Evolutionary conservation across 2,113 vertebrate species (phyloP).

Genomic region (Zosterops pallidus): DNA sequence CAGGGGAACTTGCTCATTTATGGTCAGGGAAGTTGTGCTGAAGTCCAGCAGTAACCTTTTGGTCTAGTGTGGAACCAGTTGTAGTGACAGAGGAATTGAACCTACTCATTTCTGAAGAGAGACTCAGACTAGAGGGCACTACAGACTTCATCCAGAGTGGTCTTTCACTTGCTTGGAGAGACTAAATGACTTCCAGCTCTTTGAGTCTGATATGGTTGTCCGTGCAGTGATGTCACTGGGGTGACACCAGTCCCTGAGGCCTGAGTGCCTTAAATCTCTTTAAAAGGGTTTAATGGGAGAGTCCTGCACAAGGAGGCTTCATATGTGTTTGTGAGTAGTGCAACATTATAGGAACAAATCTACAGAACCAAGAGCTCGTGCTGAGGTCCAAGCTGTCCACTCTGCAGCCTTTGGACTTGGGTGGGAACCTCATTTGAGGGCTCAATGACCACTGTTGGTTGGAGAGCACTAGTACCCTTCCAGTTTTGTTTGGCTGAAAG

Average conservation of each 20-base stretch:
- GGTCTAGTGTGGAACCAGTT: not conserved
- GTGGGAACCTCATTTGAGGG: not conserved
- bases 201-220: not conserved
- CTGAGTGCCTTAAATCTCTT: not conserved
- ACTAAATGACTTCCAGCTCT: not conserved
- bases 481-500: not conserved
- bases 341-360: not conserved
- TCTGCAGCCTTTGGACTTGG: not conserved
- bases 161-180: not conserved
- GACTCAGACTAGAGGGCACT: not conserved
- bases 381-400: no score
- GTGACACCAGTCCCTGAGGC: fast-evolving
- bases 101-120: not conserved
- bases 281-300: not conserved
- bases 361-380: not conserved
- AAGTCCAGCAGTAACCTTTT: not conserved
- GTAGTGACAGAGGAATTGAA: not conserved
- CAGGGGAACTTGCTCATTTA: not conserved
- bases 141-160: not conserved
- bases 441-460: not conserved
- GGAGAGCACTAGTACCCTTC: not conserved
- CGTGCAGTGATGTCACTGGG: not conserved
- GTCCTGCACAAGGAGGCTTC: not conserved
- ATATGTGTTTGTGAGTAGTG: not conserved
- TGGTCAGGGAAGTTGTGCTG: not conserved